These are phyloP conservation scores for Puntigrus tetrazona DNA, from an alignment of 2,113 vertebrate genomes.

Conservation along the genomic window DNA sequence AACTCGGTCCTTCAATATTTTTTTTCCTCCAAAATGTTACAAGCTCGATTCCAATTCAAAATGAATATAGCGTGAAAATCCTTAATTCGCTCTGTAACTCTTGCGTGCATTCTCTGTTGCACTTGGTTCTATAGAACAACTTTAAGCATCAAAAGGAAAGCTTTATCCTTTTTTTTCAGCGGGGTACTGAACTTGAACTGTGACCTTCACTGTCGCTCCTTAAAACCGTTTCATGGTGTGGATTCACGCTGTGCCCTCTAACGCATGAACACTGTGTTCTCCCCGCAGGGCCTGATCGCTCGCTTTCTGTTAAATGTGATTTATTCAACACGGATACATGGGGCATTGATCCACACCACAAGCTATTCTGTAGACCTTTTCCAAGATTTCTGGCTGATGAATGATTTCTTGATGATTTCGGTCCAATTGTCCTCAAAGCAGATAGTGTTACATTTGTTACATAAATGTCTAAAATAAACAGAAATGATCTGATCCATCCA, in stretches of 20 bases:
- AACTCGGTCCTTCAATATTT: background rate
- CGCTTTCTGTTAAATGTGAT: slow-evolving; percentile 22
- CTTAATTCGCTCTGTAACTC: background rate
- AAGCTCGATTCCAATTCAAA: background rate
- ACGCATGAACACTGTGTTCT: slow-evolving; percentile 33
- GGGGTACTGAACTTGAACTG: slow-evolving; percentile 60
- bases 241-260: slow-evolving; percentile 45
- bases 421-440: background rate
- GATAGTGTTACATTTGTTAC: slow-evolving; percentile 28
- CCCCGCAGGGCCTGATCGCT: background rate
- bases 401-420: slow-evolving; percentile 8
- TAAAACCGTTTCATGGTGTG: slow-evolving; percentile 35
- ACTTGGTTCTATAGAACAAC: slow-evolving; percentile 28
- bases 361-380: slow-evolving; percentile 26
- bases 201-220: slow-evolving; percentile 53
- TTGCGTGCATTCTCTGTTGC: background rate
- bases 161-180: slow-evolving; percentile 31
- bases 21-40: background rate
- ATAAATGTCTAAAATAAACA: slow-evolving; percentile 10
- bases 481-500: background rate
- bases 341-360: slow-evolving; percentile 42
- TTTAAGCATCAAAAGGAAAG: background rate
- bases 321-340: slow-evolving; percentile 38
- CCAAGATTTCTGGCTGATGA: slow-evolving; percentile 8
- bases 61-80: background rate